A percentile compares a stretch with the other conserved stretches of the same genome.
Conservation (phyloP, 2,797 vertebrate genomes). For the Myoxocephalus aenaeus region DNA sequence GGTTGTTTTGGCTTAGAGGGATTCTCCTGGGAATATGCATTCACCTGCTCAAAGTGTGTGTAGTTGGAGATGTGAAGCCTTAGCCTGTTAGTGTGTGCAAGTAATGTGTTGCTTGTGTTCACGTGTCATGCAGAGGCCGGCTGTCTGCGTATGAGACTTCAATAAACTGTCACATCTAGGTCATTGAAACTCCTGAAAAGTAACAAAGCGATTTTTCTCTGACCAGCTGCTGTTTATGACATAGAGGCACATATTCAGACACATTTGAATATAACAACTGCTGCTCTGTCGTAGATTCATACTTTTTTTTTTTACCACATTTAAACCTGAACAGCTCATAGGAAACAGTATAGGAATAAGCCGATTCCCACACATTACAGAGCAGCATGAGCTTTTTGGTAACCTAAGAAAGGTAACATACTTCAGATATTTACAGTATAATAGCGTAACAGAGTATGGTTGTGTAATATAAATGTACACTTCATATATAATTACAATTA, state of each 20-base stretch:
- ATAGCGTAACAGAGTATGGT: not conserved
- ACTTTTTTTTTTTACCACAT: not conserved
- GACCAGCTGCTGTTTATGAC: not conserved
- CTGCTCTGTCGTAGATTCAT: not conserved
- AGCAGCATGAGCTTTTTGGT: not conserved
- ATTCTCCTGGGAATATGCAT: slow-evolving; percentile 29
- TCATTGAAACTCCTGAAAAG: slow-evolving; percentile 9
- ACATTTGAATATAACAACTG: not conserved
- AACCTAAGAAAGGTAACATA: no score
- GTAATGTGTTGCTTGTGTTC: not conserved
- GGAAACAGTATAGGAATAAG: not conserved
- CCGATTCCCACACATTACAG: not conserved
- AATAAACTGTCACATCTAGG: slow-evolving; percentile 22
- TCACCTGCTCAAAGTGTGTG: slow-evolving; percentile 48
- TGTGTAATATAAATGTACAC: not conserved
- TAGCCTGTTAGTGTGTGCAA: not conserved
- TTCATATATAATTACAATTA: not conserved
- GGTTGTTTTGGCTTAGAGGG: slow-evolving; percentile 41
- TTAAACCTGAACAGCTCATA: not conserved
- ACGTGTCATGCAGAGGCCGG: not conserved
- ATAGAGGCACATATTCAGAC: not conserved
- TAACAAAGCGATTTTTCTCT: slow-evolving; percentile 1
- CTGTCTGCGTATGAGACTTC: not conserved
- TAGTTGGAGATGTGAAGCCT: not conserved
- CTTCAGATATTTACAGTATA: no score